Conservation (phyloP, 2,888 invertebrate genomes). For the Apeira syringaria region DNA sequence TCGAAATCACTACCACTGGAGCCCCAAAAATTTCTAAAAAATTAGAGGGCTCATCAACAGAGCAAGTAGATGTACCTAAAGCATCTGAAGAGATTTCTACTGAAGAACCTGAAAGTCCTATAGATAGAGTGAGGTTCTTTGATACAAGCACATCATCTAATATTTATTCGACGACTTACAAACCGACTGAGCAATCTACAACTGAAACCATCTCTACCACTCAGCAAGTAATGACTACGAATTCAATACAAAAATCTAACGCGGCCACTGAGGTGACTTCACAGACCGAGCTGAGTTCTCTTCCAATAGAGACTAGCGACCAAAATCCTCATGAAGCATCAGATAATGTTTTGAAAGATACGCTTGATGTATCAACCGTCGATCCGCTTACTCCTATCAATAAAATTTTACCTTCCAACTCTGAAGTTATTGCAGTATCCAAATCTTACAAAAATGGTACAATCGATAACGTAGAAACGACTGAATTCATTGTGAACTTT, state of each 20-base stretch:
- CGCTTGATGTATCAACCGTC: constrained; percentile 44
- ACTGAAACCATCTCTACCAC: constrained; percentile 33
- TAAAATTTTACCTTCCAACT: constrained; percentile 42
- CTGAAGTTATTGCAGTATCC: constrained; percentile 53
- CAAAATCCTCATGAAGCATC: constrained; percentile 66
- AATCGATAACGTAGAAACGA: constrained; percentile 64
- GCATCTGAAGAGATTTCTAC: constrained; percentile 18
- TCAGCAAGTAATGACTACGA: constrained; percentile 49
- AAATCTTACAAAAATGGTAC: constrained; percentile 45
- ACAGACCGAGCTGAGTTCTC: constrained; percentile 69
- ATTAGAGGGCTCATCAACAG: constrained; percentile 23
- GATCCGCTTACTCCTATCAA: constrained; percentile 42
- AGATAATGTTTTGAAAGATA: constrained; percentile 54
- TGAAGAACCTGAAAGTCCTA: constrained; percentile 27
- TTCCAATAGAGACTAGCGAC: constrained; percentile 73
- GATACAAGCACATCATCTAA: constrained; percentile 23
- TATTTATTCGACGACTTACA: constrained; percentile 32
- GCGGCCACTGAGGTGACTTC: constrained; percentile 64
- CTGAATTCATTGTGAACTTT: constrained; percentile 63
- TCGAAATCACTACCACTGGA: constrained; percentile 17
- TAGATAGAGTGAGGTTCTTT: constrained; percentile 25
- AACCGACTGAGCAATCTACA: constrained; percentile 26
- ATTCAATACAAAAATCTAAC: constrained; percentile 53
- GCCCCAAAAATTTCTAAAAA: constrained; percentile 13
- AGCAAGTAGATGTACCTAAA: constrained; percentile 15